Conservation (phyloP, 2,113 vertebrate genomes). For the Takifugu bimaculatus region DNA sequence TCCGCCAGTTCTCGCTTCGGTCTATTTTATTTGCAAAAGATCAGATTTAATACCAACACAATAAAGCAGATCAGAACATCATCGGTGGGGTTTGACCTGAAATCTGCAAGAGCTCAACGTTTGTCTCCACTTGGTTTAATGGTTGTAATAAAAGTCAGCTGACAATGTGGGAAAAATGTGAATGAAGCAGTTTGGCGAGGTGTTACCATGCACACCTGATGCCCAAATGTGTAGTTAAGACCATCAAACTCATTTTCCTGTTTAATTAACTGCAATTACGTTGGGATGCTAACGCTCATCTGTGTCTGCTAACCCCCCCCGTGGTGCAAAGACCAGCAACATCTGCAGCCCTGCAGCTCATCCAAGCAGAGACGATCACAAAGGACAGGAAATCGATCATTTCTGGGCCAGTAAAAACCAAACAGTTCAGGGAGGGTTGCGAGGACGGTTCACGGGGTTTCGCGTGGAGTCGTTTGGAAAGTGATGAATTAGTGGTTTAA, state of each 20-base stretch:
- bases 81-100: too few relatives aligned
- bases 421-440: too few relatives aligned
- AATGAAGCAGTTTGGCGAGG: slow-evolving; percentile 43
- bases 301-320: neutral
- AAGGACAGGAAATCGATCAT: slow-evolving; percentile 54
- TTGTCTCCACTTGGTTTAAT: neutral
- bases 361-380: slow-evolving; percentile 25
- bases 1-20: too few relatives aligned
- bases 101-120: too few relatives aligned
- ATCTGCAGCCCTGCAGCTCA: slow-evolving; percentile 9
- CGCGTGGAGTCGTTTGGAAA: too few relatives aligned
- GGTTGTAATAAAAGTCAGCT: slow-evolving; percentile 19
- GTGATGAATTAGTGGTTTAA: neutral
- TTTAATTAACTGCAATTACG: too few relatives aligned
- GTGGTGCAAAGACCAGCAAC: slow-evolving; percentile 12
- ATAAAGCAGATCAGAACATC: too few relatives aligned
- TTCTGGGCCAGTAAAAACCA: too few relatives aligned
- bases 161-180: slow-evolving; percentile 12
- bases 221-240: slow-evolving; percentile 9
- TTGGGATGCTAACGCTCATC: neutral
- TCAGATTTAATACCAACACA: too few relatives aligned
- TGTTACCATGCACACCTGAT: slow-evolving; percentile 12
- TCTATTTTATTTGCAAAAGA: too few relatives aligned
- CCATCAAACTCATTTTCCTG: neutral
- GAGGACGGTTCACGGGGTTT: too few relatives aligned